Base-by-base conservation (phyloP, 2,888 invertebrate genomes). In the Nasonia oneida region DNA sequence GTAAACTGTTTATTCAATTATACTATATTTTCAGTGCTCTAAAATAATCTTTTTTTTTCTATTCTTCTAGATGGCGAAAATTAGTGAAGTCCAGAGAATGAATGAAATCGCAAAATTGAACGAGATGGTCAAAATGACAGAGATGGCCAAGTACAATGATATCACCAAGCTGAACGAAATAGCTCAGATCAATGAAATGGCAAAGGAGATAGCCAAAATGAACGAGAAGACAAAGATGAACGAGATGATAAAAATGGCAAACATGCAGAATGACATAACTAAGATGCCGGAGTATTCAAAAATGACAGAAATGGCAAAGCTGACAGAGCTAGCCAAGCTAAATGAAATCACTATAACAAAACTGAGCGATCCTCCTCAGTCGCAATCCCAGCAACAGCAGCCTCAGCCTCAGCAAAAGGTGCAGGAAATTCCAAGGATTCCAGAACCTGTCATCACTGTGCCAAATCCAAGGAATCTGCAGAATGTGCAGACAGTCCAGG, bases 321-420 rank as follows among this genome's bases (percentile, higher is more conserved):
- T 93, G 8, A 93, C 93, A 0, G 93, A 93, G 84, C 86, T 93
- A 64, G 93, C 93, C 0, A 93, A 93, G 83, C 88, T 93, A n/a
- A 93, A 93, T 83, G 93, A 93, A 87, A 93, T 93, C 70, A 93
- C 93, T 8, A 93, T 93, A 83, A 93, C 93, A 4, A 93, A 93
- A 83, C 86, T 93, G 39, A 93, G 92, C 70, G 93, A 93, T 67
- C 93, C 93, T 23, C 90, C 91, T 15, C 87, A 84, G 33, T 71
- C 75, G 10, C 85, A 82, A 14, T 88, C 39, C 87, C 90, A 91
- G 15, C 83, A 67, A 67, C 83, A 79, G 29, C 86, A 81, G n/a
- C 84, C 75, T 4, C 82, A 73, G 14, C 82, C 86, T 61, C 78
- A 76, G 37, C 88, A 86, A 33, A 91, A 91, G 82, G 90, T 90